A percentile compares a stretch with the other conserved stretches of the same genome.
These are phyloP conservation scores for Gerris lacustris DNA, from an alignment of 2,888 invertebrate species.

Conservation along the genomic window DNA sequence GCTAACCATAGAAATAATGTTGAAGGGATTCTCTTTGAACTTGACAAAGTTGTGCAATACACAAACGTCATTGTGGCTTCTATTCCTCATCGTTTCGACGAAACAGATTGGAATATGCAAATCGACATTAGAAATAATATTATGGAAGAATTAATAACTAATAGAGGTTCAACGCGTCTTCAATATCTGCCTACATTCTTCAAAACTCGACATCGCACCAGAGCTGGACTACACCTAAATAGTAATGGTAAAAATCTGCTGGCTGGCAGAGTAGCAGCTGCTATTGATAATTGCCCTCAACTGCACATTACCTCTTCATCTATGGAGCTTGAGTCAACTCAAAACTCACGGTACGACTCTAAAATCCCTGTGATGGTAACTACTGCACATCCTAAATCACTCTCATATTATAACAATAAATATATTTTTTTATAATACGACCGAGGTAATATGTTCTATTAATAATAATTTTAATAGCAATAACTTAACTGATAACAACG, in stretches of 20 bases:
- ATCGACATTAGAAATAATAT: background rate
- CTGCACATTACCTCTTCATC: too few species aligned
- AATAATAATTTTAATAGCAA: too few species aligned
- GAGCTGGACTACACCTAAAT: background rate
- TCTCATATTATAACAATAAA: too few species aligned
- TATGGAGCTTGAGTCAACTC: too few species aligned
- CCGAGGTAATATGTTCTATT: too few species aligned
- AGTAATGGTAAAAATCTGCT: background rate
- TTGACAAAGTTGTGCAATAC: background rate
- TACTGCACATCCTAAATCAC: too few species aligned
- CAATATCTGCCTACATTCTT: background rate
- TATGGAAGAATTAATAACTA: background rate
- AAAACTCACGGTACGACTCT: too few species aligned
- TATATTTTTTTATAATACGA: too few species aligned
- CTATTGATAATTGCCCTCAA: too few species aligned
- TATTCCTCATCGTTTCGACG: background rate
- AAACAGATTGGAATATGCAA: background rate
- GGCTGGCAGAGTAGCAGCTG: background rate
- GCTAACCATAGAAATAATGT: background rate
- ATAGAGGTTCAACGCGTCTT: background rate
- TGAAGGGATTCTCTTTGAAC: background rate
- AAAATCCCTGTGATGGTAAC: too few species aligned
- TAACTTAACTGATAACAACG: too few species aligned
- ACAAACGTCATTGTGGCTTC: background rate
- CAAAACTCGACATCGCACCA: background rate